Conservation (phyloP, 1,140 invertebrate species). For the Dreissena rostriformis region DNA sequence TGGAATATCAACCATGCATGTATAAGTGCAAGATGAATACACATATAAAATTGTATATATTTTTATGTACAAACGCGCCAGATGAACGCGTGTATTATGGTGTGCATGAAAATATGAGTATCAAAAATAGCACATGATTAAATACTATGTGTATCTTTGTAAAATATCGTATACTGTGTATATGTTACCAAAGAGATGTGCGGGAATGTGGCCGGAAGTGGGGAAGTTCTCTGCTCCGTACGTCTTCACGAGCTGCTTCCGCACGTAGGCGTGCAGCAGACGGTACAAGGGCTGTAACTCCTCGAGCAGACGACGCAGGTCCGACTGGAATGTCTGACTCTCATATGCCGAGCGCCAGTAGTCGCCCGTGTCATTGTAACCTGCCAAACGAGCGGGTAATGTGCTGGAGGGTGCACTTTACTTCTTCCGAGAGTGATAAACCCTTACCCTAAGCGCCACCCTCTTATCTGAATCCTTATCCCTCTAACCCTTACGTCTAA, state of each 20-base stretch:
- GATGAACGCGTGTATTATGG: no score
- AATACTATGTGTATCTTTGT: no score
- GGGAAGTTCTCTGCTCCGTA: slow-evolving; percentile 74
- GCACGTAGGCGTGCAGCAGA: slow-evolving; percentile 93
- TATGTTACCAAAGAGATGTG: slow-evolving; percentile 84
- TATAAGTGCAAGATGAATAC: no score
- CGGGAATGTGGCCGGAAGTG: slow-evolving; percentile 74
- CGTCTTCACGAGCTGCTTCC: slow-evolving; percentile 89
- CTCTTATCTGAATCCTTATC: no score
- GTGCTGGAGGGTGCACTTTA: background rate
- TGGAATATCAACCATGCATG: no score
- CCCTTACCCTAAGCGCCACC: background rate
- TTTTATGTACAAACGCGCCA: no score
- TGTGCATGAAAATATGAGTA: no score
- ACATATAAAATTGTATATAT: no score
- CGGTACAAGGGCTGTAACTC: slow-evolving; percentile 93
- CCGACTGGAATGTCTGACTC: slow-evolving; percentile 81
- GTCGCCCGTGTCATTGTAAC: slow-evolving; percentile 87
- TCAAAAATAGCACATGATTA: no score
- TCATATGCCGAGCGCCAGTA: slow-evolving; percentile 81
- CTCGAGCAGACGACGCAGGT: slow-evolving; percentile 90
- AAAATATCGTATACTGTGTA: no score
- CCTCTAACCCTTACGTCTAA: no score
- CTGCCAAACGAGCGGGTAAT: slow-evolving; percentile 87
- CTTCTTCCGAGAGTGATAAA: background rate